Evolutionary conservation across 1,140 invertebrate genomes (phyloP).

Genomic region (Conus betulinus): DNA sequence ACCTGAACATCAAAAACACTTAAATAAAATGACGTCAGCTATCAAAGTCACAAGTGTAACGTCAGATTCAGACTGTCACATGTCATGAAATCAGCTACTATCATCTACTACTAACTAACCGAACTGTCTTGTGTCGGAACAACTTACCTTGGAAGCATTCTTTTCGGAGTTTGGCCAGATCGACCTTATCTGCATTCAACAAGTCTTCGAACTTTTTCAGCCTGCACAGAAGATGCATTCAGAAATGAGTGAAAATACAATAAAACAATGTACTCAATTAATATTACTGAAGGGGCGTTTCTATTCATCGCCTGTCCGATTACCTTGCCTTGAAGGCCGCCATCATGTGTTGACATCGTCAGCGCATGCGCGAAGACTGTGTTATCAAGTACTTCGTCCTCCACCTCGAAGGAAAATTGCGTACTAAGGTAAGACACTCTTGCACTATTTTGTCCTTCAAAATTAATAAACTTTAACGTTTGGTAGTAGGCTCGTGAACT

Average conservation of each 20-base stretch:
- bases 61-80: too few species aligned
- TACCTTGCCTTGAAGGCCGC: slow-evolving; percentile 61
- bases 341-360: slow-evolving; percentile 56
- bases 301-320: slow-evolving; percentile 31
- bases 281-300: slow-evolving; percentile 39
- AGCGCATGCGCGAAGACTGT: slow-evolving; percentile 35
- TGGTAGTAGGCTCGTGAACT: too few species aligned
- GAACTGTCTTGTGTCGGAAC: background rate
- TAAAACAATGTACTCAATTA: background rate
- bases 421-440: background rate
- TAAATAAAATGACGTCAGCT: too few species aligned
- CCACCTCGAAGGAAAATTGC: background rate
- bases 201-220: slow-evolving; percentile 27
- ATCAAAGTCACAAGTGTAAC: too few species aligned
- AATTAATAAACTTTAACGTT: too few species aligned
- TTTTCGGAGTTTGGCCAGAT: slow-evolving; percentile 31
- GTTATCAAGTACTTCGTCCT: too few species aligned
- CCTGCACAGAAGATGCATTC: slow-evolving; percentile 12
- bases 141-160: slow-evolving; percentile 29
- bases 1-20: too few species aligned
- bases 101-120: too few species aligned
- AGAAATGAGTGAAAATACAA: background rate
- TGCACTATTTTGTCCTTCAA: background rate
- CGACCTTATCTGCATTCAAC: slow-evolving; percentile 17
- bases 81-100: too few species aligned